These are phyloP conservation scores for Heliopora coerulea DNA, from an alignment of 92 coral and sea anemone species.

Conservation along the genomic window DNA sequence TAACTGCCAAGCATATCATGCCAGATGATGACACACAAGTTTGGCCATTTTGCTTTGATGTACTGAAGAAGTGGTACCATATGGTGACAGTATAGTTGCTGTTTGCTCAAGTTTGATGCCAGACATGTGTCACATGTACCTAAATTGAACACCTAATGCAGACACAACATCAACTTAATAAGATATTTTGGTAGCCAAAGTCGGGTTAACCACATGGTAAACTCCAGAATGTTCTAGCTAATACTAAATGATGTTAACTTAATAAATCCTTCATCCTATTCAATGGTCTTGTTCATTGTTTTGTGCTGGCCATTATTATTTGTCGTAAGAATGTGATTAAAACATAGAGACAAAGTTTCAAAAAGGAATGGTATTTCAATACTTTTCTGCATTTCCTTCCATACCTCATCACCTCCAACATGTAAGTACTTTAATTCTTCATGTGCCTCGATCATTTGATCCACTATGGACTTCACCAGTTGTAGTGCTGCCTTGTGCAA, in stretches of 20 bases:
- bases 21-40: constrained; percentile 63
- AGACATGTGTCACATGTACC: constrained; percentile 65
- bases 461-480: constrained; percentile 61
- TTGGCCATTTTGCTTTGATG: constrained; percentile 56
- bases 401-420: constrained; percentile 90
- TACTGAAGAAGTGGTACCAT: constrained; percentile 77
- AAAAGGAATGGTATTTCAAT: no score
- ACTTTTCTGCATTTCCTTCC: not conserved
- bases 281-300: no score
- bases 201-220: no score
- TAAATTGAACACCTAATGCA: constrained; percentile 69
- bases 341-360: no score
- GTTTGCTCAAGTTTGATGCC: constrained; percentile 60
- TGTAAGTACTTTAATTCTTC: constrained; percentile 72
- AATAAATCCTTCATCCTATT: no score
- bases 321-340: no score
- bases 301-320: no score
- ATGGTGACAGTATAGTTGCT: constrained; percentile 65
- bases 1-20: constrained; percentile 84
- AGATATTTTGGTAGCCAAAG: no score
- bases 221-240: no score
- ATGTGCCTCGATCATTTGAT: constrained; percentile 68
- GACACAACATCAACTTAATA: not conserved
- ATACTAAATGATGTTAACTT: no score
- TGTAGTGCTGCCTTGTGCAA: constrained; percentile 63